Evolutionary conservation across 2,113 vertebrate genomes (phyloP).

Genomic region (Tachuris rubrigastra): DNA sequence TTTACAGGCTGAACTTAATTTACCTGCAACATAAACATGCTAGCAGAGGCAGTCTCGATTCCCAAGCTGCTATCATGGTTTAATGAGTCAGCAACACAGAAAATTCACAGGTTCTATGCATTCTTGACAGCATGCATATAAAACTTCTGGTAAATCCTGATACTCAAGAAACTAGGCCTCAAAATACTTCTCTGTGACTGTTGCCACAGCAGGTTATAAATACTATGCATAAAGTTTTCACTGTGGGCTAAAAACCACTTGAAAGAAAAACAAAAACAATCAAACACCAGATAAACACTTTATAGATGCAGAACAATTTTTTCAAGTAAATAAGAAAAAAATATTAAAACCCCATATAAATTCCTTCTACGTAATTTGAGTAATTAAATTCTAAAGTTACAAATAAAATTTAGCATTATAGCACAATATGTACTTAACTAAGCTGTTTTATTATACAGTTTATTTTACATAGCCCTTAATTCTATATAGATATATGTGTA

Average conservation of each 20-base stretch:
- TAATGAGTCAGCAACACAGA: neutral
- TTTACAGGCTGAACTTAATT: neutral
- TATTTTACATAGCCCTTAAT: neutral
- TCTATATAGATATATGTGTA: neutral
- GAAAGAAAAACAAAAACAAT: neutral
- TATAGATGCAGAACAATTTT: neutral
- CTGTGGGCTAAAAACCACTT: neutral
- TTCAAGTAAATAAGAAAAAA: neutral
- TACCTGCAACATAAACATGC: neutral
- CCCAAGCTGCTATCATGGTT: neutral
- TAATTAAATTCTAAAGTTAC: neutral
- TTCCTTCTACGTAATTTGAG: neutral
- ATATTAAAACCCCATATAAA: neutral
- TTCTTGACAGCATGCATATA: neutral
- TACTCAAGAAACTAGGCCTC: neutral
- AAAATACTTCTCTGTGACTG: neutral
- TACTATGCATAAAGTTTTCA: neutral
- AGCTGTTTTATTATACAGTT: neutral
- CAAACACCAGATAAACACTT: neutral
- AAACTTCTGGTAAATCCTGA: neutral
- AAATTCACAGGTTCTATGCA: neutral
- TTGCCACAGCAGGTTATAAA: neutral
- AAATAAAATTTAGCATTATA: neutral
- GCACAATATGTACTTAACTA: neutral
- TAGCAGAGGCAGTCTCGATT: neutral